Evolutionary conservation across 2,113 vertebrate genomes (phyloP).

Genomic region (Petromus typicus): DNA sequence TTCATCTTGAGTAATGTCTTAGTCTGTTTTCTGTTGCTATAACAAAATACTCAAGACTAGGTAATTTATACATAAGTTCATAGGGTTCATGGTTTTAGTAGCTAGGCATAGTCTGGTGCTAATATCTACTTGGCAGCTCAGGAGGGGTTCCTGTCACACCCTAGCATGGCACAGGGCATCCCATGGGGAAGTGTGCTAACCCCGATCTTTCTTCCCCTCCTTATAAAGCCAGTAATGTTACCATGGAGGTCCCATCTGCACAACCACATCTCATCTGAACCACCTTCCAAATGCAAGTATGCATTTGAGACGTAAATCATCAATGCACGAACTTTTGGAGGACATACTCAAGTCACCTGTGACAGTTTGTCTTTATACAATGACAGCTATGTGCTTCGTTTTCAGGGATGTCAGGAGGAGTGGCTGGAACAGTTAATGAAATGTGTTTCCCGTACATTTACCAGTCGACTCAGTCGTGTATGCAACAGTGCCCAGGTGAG

Average conservation of each 20-base stretch:
- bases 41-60: neutral
- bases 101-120: too few relatives aligned
- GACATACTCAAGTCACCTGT: too few relatives aligned
- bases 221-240: neutral
- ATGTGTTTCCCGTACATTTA: neutral
- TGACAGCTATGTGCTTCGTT: neutral
- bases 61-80: neutral
- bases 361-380: neutral
- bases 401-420: neutral
- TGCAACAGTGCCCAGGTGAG: neutral
- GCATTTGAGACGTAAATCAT: neutral
- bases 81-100: neutral
- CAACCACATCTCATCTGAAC: neutral
- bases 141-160: neutral
- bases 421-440: neutral
- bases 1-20: neutral
- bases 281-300: neutral
- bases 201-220: neutral
- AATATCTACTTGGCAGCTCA: neutral
- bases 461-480: neutral
- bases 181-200: neutral
- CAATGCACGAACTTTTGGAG: neutral
- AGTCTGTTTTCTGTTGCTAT: neutral
- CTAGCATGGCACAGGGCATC: neutral
- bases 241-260: too few relatives aligned